Conservation (phyloP, 2,113 vertebrate genomes). For the Anser cygnoides region DNA sequence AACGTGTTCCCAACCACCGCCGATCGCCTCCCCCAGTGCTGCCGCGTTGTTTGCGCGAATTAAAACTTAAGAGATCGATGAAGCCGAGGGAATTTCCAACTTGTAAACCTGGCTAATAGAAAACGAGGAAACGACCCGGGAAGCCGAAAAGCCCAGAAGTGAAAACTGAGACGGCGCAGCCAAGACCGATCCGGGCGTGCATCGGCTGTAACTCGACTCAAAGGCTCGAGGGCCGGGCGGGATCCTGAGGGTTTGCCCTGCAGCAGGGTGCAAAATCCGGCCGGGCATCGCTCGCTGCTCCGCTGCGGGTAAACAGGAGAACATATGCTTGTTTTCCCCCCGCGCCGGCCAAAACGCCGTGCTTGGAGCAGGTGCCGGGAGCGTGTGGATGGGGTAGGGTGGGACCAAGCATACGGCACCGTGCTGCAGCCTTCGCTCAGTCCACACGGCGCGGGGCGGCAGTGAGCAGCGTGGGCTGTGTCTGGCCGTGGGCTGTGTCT, state of each 20-base stretch:
- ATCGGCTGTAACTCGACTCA: accelerated
- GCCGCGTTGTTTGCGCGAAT: neutral
- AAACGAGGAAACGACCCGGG: neutral
- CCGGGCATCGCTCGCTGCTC: neutral
- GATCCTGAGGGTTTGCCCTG: neutral
- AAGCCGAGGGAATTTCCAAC: neutral
- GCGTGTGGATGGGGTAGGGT: neutral
- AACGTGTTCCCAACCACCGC: accelerated
- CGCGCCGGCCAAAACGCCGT: accelerated
- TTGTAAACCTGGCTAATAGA: neutral
- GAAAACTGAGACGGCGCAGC: neutral
- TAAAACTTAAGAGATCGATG: neutral
- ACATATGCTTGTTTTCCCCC: neutral
- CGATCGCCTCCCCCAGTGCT: neutral
- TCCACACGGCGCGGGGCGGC: no score
- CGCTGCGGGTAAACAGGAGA: neutral
- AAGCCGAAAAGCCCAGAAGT: accelerated
- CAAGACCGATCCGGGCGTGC: accelerated
- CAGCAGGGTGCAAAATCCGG: neutral
- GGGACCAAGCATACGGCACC: neutral
- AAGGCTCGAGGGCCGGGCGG: accelerated
- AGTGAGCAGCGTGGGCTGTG: accelerated
- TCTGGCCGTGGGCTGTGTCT: neutral
- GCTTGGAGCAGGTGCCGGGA: neutral
- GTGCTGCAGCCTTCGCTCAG: neutral